Conservation (phyloP, 2,113 vertebrate species). For the Dendrocopos noguchii region DNA sequence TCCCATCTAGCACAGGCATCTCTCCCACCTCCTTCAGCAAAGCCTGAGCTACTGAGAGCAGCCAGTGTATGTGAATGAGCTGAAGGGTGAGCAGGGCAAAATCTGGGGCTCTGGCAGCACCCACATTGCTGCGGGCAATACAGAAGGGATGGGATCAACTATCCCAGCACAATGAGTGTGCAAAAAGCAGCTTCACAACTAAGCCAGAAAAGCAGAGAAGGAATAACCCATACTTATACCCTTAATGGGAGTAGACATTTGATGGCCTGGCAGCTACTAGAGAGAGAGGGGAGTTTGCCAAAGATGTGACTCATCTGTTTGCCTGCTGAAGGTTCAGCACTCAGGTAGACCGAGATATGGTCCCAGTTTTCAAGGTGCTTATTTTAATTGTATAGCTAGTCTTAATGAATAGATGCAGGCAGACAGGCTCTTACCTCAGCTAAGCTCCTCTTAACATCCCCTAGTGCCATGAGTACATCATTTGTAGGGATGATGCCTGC, state of each 20-base stretch:
- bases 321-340: conserved; percentile 8
- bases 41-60: not conserved
- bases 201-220: not conserved
- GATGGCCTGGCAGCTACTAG: conserved; percentile 28
- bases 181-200: not conserved
- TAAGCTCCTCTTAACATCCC: conserved; percentile 86
- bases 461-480: conserved; percentile 90
- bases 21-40: not conserved
- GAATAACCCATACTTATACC: not conserved
- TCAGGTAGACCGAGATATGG: not conserved
- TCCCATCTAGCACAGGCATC: not conserved
- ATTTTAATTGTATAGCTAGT: conserved; percentile 24
- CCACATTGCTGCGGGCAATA: not conserved
- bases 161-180: not conserved
- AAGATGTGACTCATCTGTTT: conserved; percentile 2
- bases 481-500: conserved; percentile 89
- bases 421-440: conserved; percentile 81
- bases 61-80: not conserved
- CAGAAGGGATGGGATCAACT: not conserved
- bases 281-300: conserved; percentile 20
- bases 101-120: not conserved
- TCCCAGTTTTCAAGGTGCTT: conserved; percentile 17
- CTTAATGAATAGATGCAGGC: not conserved
- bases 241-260: conserved; percentile 3
- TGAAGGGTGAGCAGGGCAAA: not conserved